Conservation (phyloP, 1,140 invertebrate species). For the Ridgeia piscesae region DNA sequence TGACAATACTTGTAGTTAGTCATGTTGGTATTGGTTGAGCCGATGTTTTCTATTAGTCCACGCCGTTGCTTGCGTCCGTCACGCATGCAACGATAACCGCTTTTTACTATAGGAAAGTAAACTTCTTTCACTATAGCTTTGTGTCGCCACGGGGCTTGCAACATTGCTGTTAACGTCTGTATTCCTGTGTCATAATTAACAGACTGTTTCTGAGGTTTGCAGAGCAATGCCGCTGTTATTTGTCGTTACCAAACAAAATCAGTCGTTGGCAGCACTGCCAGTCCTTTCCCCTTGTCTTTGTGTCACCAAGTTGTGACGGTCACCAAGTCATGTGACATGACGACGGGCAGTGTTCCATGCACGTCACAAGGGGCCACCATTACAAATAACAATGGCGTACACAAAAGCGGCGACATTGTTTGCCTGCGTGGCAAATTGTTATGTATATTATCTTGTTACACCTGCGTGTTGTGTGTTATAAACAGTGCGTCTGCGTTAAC, state of each 20-base stretch:
- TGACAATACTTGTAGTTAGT: neutral
- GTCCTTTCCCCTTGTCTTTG: neutral
- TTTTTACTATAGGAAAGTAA: neutral
- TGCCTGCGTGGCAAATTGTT: neutral
- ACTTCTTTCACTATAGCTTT: neutral
- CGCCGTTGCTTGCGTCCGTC: neutral
- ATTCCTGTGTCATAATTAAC: neutral
- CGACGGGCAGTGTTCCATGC: too few species aligned
- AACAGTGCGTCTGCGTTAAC: neutral
- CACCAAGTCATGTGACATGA: neutral
- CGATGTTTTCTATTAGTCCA: neutral
- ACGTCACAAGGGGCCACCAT: too few species aligned
- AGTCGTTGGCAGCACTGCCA: neutral
- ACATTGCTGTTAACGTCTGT: neutral
- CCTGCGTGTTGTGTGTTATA: neutral
- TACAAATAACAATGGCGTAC: neutral
- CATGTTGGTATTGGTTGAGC: neutral
- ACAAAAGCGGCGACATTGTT: neutral
- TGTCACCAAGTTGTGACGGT: neutral
- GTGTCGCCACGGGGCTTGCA: neutral
- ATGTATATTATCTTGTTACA: constrained; percentile 1
- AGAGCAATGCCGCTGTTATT: neutral
- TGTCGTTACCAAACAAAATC: neutral
- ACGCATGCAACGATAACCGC: neutral
- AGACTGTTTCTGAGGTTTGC: neutral